Base-by-base conservation (phyloP, 2,113 vertebrate genomes). In the Chroicocephalus ridibundus region DNA sequence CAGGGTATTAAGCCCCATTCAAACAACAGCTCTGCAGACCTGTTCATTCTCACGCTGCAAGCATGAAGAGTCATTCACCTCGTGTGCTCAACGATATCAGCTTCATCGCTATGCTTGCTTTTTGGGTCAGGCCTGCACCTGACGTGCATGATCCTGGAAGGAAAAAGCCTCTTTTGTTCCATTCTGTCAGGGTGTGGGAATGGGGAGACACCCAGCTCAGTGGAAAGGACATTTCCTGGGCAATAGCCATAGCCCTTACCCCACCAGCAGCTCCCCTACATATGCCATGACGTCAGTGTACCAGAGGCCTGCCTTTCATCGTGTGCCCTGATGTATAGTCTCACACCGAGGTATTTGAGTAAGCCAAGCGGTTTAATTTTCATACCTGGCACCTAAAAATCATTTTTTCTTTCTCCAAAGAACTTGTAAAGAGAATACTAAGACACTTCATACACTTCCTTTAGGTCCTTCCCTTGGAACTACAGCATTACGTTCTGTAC, bases 211-310 rank as follows among this genome's bases (percentile, higher is more conserved):
- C 96, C 96, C 96, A 96, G 87, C 49, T 58, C 57, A 80, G 70
- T 88, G 94, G 96, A 96, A 97, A 96, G 87, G 71, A 91, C 70
- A 72, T 93, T 96, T 96, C 96, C 96, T 90, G 94, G 96, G 93
- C 87, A 96, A 65, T 74, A 91, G 66, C 78, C 29, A 31, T 70
- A 78, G 91, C 77, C 77, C n/a, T 44, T 49, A 49, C 65, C 95
- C 83, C 65, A 84, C 57, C 24, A 55, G 80, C 80, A 62, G 93
- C 58, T 86, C 51, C 76, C 76, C 55, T 7, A 22, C 57, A 32
- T 31, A 5, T 38, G 75, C 20, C 44, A 24, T 29, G 91, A 96
- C 2, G 3, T 93, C 86, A 6, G 34, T 5, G 52, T 19, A 12
- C 57, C 0, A 1, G 61, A 47, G 70, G n/a, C 38, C 64, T 77